These are phyloP conservation scores for Heliothis peltigera DNA, from an alignment of 2,888 invertebrate genomes.

Conservation along the genomic window DNA sequence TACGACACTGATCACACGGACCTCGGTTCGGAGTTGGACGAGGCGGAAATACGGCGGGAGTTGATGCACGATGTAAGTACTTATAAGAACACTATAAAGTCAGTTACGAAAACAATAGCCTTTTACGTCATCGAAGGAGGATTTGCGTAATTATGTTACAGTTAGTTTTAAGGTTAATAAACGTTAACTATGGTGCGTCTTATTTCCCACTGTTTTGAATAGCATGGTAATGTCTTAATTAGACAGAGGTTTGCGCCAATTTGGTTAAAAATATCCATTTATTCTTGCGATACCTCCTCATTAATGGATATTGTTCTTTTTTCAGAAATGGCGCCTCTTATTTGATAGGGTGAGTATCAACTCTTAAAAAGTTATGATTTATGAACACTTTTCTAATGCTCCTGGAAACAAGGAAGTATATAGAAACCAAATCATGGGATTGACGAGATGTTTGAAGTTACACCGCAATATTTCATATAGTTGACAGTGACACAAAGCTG, in stretches of 20 bases:
- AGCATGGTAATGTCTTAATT: constrained; percentile 34
- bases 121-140: constrained; percentile 32
- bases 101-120: constrained; percentile 29
- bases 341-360: constrained; percentile 93
- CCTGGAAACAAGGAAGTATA: constrained; percentile 9
- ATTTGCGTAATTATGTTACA: constrained; percentile 47
- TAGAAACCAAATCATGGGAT: constrained; percentile 11
- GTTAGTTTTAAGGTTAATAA: constrained; percentile 58
- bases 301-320: constrained; percentile 44
- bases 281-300: background rate
- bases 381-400: background rate
- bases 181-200: constrained; percentile 40
- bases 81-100: constrained; percentile 5
- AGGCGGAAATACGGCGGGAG: constrained; percentile 93
- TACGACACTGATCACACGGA: constrained; percentile 95
- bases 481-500: constrained; percentile 43
- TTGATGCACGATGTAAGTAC: constrained; percentile 94
- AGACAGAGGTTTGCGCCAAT: constrained; percentile 3
- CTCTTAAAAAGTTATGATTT: background rate
- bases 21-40: constrained; percentile 94
- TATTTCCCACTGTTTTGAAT: constrained; percentile 52
- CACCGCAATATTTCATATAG: constrained; percentile 27
- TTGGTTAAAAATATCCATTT: constrained; percentile 9
- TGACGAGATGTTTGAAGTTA: constrained; percentile 21
- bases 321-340: constrained; percentile 96